These are phyloP conservation scores for Flexamia atlantica DNA, from an alignment of 2,888 invertebrate genomes.

Conservation along the genomic window DNA sequence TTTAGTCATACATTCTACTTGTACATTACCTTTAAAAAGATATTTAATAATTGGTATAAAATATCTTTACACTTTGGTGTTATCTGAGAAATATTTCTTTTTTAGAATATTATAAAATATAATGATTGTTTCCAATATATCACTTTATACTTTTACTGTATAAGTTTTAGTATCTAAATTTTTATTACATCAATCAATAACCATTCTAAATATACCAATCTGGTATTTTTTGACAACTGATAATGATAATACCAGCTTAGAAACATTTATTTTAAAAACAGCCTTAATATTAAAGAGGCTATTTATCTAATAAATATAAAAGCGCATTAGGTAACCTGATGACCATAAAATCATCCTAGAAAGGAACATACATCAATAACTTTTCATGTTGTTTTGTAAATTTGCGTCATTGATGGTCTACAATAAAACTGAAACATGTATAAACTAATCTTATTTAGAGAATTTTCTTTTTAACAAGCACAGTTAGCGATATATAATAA, in stretches of 20 bases:
- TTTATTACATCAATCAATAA: background rate
- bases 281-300: too few relatives aligned
- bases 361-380: too few relatives aligned
- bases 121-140: constrained; percentile 47
- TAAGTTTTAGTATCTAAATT: background rate
- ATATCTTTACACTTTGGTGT: constrained; percentile 50
- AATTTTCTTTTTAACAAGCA: too few relatives aligned
- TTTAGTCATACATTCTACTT: constrained; percentile 48
- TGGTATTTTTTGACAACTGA: background rate
- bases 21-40: constrained; percentile 30
- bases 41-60: constrained; percentile 43
- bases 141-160: constrained; percentile 5
- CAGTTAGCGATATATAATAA: too few relatives aligned
- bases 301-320: too few relatives aligned
- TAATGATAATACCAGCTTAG: background rate
- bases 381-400: too few relatives aligned
- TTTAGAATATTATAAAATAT: constrained; percentile 39
- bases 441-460: too few relatives aligned
- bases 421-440: too few relatives aligned
- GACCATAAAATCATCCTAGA: too few relatives aligned
- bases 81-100: constrained; percentile 19
- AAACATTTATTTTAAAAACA: background rate
- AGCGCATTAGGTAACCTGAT: too few relatives aligned
- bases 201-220: background rate
- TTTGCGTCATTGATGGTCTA: too few relatives aligned